Evolutionary conservation across 2,797 vertebrate species (phyloP), one percentile per base, ranked within the genome.

Genomic region (Hypotaenidia philippensis): DNA sequence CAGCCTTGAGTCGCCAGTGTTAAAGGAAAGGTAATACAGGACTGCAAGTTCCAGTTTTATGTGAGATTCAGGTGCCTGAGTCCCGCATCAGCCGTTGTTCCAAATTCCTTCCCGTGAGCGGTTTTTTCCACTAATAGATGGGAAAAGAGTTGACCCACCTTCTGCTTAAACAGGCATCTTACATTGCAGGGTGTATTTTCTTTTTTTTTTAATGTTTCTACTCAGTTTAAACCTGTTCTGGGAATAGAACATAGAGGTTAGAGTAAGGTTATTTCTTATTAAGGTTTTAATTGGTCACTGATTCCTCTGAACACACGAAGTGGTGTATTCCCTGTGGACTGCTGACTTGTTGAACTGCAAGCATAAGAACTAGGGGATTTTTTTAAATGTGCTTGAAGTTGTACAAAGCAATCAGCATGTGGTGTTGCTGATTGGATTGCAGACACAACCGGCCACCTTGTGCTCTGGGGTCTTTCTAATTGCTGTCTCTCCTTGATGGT

Each of bases 231-330:
- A 83, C 23, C 21, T 36, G 3, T 10, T 2, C 55, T 23, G 40
- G 29, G 45, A 65, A 79, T 4, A 49, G 13, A 66, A 76, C 22
- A 15, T 17, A 47, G 25, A 71, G 7, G 32, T 44, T 64, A 69
- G 11, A 49, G 22, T 20, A 45, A 88, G 59, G 77, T 79, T 91
- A 27, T 84, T 44, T 66, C 18, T 82, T 21, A 26, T 14, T 31
- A n/a, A 72, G 29, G 6, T 23, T 94, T 86, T 86, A 82, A 88
- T 13, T 86, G 83, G 52, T 59, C 70, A 25, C 31, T n/a, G 55
- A 76, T 65, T 81, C 41, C 9, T 47, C n/a, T 38, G 45, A 91
- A 56, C 50, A 38, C n/a, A 25, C 34, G 14, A 41, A 34, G 12
- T 20, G 13, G 2, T 12, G 16, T 29, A 21, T 27, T 66, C 55